These are phyloP conservation scores for Phrynocephalus guinanensis DNA, from an alignment of 2,797 vertebrate species.

Conservation along the genomic window DNA sequence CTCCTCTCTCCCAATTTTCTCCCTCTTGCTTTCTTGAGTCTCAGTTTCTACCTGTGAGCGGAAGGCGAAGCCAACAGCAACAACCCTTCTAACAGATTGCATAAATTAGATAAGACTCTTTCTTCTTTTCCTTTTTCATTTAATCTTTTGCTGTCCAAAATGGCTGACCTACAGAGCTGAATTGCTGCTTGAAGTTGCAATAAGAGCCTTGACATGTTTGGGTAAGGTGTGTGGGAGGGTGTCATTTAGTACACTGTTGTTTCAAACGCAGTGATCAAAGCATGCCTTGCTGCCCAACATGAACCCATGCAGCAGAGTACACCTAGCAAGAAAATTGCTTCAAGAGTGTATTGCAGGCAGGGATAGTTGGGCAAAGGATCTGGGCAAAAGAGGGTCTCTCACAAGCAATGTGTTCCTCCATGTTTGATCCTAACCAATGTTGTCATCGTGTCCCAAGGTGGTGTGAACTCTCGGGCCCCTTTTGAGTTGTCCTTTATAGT, in stretches of 20 bases:
- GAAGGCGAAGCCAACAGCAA: neutral
- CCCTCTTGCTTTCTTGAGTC: neutral
- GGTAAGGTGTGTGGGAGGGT: neutral
- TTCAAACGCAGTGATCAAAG: constrained; percentile 36
- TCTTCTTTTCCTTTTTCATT: neutral
- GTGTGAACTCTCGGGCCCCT: neutral
- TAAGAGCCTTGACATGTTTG: constrained; percentile 25
- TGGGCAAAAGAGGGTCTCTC: neutral
- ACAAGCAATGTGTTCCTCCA: neutral
- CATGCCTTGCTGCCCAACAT: constrained; percentile 10
- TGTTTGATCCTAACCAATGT: neutral
- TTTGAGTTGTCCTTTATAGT: neutral
- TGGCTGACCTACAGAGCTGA: neutral
- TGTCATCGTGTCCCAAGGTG: neutral
- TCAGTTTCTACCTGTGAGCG: neutral
- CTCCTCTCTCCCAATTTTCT: neutral
- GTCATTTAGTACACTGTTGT: constrained; percentile 26
- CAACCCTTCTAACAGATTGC: neutral
- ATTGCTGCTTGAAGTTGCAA: constrained; percentile 11
- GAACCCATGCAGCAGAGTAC: constrained; percentile 1
- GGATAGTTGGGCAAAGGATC: neutral
- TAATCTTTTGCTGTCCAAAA: constrained; percentile 17
- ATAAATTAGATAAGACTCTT: constrained; percentile 26
- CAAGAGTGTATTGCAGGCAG: neutral
- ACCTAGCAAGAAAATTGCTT: constrained; percentile 12